These are phyloP conservation scores for Riptortus pedestris DNA, from an alignment of 1,140 invertebrate species.

Conservation along the genomic window DNA sequence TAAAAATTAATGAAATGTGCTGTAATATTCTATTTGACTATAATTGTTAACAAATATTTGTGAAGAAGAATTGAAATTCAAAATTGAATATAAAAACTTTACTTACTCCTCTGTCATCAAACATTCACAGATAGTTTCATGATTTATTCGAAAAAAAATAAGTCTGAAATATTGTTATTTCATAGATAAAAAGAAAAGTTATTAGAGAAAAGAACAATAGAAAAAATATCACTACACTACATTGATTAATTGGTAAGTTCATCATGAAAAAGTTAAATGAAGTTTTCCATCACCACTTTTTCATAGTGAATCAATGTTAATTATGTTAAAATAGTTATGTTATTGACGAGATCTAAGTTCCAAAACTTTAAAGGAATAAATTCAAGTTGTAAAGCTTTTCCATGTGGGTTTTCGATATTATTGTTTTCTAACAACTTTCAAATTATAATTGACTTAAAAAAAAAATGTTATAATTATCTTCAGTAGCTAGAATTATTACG, in stretches of 20 bases:
- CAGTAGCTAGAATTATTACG: not conserved
- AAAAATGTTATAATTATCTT: not conserved
- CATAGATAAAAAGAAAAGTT: not conserved
- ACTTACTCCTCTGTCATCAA: too few relatives aligned
- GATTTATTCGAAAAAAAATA: not conserved
- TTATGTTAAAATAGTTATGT: not conserved
- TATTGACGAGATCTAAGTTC: not conserved
- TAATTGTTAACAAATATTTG: not conserved
- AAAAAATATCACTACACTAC: not conserved
- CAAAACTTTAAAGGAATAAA: not conserved
- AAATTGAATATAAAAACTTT: not conserved
- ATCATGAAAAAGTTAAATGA: slow-evolving; percentile 7
- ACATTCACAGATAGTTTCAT: not conserved
- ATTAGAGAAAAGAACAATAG: not conserved
- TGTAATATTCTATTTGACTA: not conserved
- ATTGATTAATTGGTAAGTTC: not conserved
- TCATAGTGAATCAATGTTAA: not conserved
- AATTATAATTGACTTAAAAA: too few relatives aligned
- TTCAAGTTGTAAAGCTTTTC: not conserved
- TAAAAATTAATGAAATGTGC: not conserved
- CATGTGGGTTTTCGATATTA: not conserved
- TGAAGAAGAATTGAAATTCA: not conserved
- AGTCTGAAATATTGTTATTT: slow-evolving; percentile 6
- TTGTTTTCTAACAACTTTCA: not conserved
- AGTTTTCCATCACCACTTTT: slow-evolving; percentile 2